A percentile compares a stretch with the other conserved stretches of the same genome.
Evolutionary conservation across 2,888 invertebrate genomes (phyloP).

Genomic region (Epirrhoe tristata): DNA sequence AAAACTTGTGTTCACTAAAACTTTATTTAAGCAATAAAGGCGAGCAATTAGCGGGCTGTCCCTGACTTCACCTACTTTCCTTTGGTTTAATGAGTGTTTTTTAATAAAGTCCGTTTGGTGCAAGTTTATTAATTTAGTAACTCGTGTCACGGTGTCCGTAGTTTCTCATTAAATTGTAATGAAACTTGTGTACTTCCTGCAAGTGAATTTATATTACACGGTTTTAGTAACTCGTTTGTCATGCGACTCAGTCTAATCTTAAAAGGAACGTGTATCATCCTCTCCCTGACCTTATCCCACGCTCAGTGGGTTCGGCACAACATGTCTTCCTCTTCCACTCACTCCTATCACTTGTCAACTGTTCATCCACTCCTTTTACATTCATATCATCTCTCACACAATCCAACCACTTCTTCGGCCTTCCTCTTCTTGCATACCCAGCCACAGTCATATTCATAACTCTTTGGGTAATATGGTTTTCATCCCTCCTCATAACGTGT

Average conservation of each 20-base stretch:
- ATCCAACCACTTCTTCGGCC: too few species aligned
- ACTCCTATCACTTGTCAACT: too few species aligned
- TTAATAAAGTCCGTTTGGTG: constrained; percentile 83
- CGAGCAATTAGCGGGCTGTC: constrained; percentile 85
- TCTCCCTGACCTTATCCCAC: too few species aligned
- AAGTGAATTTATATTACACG: neutral
- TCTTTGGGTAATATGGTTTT: too few species aligned
- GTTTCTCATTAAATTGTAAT: constrained; percentile 62
- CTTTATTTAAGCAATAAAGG: constrained; percentile 86
- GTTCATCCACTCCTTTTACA: too few species aligned
- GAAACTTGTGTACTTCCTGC: constrained; percentile 28
- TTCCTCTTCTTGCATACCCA: too few species aligned
- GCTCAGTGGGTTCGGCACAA: too few species aligned
- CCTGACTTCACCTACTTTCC: constrained; percentile 85
- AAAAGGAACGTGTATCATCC: too few species aligned
- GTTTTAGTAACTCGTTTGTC: neutral
- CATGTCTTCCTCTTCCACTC: too few species aligned
- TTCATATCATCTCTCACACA: too few species aligned
- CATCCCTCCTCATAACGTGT: too few species aligned
- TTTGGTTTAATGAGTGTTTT: constrained; percentile 85
- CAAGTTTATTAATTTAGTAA: constrained; percentile 85
- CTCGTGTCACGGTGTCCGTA: constrained; percentile 75
- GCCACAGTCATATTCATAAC: too few species aligned
- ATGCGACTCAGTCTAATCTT: neutral
- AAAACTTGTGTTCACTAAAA: constrained; percentile 85